Evolutionary conservation across 2,888 invertebrate species (phyloP).

Genomic region (Adelognathus sp.): DNA sequence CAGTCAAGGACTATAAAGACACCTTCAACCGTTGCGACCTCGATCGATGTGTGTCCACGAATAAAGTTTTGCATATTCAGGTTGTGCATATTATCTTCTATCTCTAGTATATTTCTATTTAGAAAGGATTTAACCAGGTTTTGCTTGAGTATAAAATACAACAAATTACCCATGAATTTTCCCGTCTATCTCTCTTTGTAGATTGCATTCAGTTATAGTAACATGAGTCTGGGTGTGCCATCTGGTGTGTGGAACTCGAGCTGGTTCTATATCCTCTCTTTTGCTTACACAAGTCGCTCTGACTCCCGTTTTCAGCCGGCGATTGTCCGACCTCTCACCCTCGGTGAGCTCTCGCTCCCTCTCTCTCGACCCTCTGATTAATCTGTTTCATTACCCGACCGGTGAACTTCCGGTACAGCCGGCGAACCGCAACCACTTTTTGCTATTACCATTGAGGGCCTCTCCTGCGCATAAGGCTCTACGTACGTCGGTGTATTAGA

Average conservation of each 20-base stretch:
- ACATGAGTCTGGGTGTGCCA: conserved; percentile 24
- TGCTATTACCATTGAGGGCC: conserved; percentile 70
- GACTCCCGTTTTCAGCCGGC: background rate
- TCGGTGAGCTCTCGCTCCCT: too few relatives aligned
- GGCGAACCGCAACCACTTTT: conserved; percentile 63
- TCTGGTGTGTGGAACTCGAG: conserved; percentile 18
- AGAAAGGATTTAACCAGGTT: conserved; percentile 39
- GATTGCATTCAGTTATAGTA: background rate
- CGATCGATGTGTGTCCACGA: conserved; percentile 29
- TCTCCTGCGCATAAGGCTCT: conserved; percentile 34
- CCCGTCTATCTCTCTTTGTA: background rate
- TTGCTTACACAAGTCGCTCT: background rate
- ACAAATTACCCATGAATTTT: conserved; percentile 20
- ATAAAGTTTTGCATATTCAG: background rate
- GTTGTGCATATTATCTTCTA: background rate
- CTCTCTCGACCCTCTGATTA: conserved; percentile 61
- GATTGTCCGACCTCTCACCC: background rate
- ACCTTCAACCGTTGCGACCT: conserved; percentile 38
- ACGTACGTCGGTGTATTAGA: conserved; percentile 18
- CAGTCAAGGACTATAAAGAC: conserved; percentile 34
- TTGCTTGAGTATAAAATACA: conserved; percentile 10
- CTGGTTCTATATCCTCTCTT: conserved; percentile 17
- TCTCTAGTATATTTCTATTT: conserved; percentile 20
- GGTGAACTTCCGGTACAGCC: conserved; percentile 34
- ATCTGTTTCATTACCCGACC: conserved; percentile 69